phyloP scores from a whole-genome alignment of 1,140 invertebrate species.

The Caenorhabditis briggsae region DNA sequence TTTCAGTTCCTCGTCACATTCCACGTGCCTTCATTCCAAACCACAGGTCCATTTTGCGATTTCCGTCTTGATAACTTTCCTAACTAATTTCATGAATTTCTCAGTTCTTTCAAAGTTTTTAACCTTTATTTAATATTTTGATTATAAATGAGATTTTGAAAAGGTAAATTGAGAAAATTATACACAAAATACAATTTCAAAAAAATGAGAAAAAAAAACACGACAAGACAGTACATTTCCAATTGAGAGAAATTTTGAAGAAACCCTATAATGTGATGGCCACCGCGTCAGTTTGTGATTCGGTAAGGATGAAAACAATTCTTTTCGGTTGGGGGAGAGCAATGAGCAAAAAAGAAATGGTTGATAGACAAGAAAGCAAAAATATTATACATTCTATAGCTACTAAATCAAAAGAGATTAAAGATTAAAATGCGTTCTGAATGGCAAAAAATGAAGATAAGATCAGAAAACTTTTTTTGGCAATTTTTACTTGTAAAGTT shows the following conservation, averaged over 20 bases:
- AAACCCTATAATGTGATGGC: constrained; percentile 36
- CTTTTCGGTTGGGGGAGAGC: background rate
- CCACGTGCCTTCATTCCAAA: constrained; percentile 46
- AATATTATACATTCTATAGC: constrained; percentile 36
- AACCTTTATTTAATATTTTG: background rate
- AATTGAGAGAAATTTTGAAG: background rate
- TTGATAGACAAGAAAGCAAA: background rate
- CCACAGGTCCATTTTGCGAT: constrained; percentile 19
- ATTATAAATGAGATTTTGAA: background rate
- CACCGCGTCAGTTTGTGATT: constrained; percentile 51
- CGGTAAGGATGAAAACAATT: background rate
- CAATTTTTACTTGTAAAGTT: constrained; percentile 84
- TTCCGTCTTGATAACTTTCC: constrained; percentile 15
- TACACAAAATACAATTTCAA: constrained; percentile 39
- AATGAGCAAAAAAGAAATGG: background rate
- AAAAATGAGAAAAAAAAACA: constrained; percentile 7
- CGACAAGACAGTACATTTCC: constrained; percentile 10
- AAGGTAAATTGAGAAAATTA: constrained; percentile 10
- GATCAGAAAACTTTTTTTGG: constrained; percentile 2
- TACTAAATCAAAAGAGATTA: constrained; percentile 23
- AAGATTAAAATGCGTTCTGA: background rate
- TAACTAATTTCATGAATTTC: background rate
- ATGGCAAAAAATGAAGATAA: constrained; percentile 18
- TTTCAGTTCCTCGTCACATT: constrained; percentile 43
- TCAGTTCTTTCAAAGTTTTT: background rate